These are phyloP conservation scores for Thunnus albacares DNA, from an alignment of 2,797 vertebrate genomes.

Conservation along the genomic window DNA sequence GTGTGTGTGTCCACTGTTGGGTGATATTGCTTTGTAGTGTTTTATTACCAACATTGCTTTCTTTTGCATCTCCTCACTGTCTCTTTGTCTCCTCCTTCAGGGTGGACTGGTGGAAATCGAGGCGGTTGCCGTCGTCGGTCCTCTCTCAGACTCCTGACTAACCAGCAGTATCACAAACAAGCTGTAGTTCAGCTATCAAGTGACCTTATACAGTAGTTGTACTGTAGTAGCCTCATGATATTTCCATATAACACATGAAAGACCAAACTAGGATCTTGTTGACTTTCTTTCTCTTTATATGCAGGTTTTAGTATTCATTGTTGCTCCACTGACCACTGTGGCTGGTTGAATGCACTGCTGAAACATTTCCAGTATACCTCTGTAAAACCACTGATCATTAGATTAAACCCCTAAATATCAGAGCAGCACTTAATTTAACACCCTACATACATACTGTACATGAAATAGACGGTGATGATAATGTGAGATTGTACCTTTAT, in stretches of 20 bases:
- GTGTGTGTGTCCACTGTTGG: not conserved
- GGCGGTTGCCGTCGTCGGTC: constrained; percentile 90
- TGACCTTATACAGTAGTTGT: not conserved
- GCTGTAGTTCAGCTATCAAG: constrained; percentile 64
- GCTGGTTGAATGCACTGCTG: not conserved
- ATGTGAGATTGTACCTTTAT: not conserved
- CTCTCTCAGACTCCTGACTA: constrained; percentile 87
- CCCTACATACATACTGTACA: too few species aligned
- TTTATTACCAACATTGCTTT: too few species aligned
- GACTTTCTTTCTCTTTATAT: not conserved
- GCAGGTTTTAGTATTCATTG: not conserved
- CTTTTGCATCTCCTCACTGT: not conserved
- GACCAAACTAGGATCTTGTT: constrained; percentile 4
- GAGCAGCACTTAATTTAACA: not conserved
- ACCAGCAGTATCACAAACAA: constrained; percentile 65
- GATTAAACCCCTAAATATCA: not conserved
- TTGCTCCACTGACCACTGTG: constrained; percentile 2
- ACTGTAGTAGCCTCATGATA: not conserved
- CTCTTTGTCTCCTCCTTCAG: constrained; percentile 70
- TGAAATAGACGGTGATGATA: not conserved
- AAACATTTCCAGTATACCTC: not conserved
- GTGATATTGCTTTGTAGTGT: not conserved
- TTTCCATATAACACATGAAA: constrained; percentile 21
- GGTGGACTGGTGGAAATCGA: constrained; percentile 94
- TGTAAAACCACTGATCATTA: not conserved